Conservation (phyloP, 1,140 invertebrate species). For the Planococcus citri region DNA sequence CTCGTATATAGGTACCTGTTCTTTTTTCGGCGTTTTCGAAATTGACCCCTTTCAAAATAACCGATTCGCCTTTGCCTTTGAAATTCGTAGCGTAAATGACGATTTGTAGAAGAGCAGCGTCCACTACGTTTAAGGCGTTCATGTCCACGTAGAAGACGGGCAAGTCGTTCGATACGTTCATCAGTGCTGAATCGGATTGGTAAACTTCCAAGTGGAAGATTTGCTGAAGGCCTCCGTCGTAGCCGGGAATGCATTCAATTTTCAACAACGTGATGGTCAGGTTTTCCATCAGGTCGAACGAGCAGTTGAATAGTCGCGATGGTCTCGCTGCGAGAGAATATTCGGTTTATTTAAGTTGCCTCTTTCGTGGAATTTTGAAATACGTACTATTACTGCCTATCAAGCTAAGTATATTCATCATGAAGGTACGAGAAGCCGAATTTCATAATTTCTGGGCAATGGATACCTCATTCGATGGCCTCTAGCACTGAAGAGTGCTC, state of each 20-base stretch:
- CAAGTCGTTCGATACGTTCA: slow-evolving; percentile 38
- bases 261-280: slow-evolving; percentile 62
- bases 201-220: slow-evolving; percentile 61
- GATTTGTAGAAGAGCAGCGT: slow-evolving; percentile 50
- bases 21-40: not conserved
- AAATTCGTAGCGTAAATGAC: slow-evolving; percentile 57
- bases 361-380: no score
- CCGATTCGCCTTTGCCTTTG: slow-evolving; percentile 50
- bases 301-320: slow-evolving; percentile 46
- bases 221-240: slow-evolving; percentile 57
- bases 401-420: no score
- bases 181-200: slow-evolving; percentile 31
- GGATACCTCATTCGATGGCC: no score
- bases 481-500: no score
- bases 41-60: slow-evolving; percentile 31
- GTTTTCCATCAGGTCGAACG: slow-evolving; percentile 47
- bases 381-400: no score
- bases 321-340: slow-evolving; percentile 31
- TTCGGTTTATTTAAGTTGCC: not conserved
- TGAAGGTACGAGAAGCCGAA: no score
- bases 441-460: no score
- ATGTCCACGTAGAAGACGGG: slow-evolving; percentile 48
- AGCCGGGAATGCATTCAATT: slow-evolving; percentile 47
- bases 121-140: slow-evolving; percentile 47
- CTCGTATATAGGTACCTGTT: no score